A percentile compares a stretch with the other conserved stretches of the same genome.
Evolutionary conservation across 2,888 invertebrate genomes (phyloP).

Genomic region (Acanthosepion esculentum): DNA sequence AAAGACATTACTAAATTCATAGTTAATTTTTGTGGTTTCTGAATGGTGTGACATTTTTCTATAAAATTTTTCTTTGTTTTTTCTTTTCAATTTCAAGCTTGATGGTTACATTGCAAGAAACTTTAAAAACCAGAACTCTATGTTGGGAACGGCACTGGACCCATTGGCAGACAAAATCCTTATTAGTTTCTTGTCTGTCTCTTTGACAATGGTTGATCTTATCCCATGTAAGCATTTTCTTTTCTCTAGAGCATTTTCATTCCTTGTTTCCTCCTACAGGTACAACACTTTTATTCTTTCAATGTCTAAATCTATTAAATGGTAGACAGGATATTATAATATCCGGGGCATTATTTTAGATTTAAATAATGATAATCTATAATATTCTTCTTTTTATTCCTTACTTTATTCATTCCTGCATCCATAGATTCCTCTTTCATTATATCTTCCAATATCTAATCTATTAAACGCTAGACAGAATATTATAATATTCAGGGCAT

Average conservation of each 20-base stretch:
- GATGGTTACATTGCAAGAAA: conserved; percentile 98
- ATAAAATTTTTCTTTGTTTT: not conserved
- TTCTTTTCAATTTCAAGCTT: conserved; percentile 78
- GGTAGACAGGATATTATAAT: not conserved
- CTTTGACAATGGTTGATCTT: conserved; percentile 88
- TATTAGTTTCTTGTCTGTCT: conserved; percentile 89
- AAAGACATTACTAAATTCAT: too few relatives aligned
- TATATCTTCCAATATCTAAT: too few relatives aligned
- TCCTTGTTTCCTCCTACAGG: not conserved
- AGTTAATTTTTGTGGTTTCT: too few relatives aligned
- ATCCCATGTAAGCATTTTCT: conserved; percentile 81
- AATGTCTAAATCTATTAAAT: not conserved
- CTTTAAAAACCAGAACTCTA: conserved; percentile 91
- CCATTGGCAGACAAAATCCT: conserved; percentile 97
- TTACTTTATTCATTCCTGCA: too few relatives aligned
- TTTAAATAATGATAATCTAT: not conserved
- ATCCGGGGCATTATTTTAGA: not conserved
- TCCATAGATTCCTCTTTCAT: too few relatives aligned
- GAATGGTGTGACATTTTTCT: too few relatives aligned
- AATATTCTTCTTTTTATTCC: not conserved
- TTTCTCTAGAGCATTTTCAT: not conserved
- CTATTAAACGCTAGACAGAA: too few relatives aligned
- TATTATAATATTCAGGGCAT: too few relatives aligned
- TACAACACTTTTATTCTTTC: not conserved
- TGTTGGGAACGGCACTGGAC: conserved; percentile 94